Percentiles rank a stretch among this genome's conserved stretches.
These are phyloP conservation scores for Cryptocheilus praepositus DNA, from an alignment of 2,888 invertebrate species.

Conservation along the genomic window DNA sequence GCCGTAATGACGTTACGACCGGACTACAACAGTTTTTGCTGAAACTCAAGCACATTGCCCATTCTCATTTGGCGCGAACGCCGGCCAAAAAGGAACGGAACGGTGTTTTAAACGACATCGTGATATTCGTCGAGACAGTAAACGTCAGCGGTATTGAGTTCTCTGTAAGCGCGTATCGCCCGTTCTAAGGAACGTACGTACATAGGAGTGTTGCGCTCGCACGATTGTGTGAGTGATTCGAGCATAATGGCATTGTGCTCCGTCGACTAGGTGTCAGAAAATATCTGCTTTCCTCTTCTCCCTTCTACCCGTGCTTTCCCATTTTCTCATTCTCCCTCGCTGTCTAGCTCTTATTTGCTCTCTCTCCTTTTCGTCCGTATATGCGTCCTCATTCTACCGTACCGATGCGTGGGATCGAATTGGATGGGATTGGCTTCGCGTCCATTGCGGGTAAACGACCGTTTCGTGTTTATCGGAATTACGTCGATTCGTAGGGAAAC, in stretches of 20 bases:
- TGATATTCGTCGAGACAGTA: constrained; percentile 42
- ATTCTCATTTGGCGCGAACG: constrained; percentile 20
- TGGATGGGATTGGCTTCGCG: too few relatives aligned
- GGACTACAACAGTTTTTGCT: too few relatives aligned
- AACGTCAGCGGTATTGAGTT: constrained; percentile 55
- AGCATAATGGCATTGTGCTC: constrained; percentile 50
- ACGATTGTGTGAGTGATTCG: constrained; percentile 21
- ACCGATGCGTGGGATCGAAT: too few relatives aligned
- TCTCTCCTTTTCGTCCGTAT: too few relatives aligned
- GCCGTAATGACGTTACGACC: too few relatives aligned
- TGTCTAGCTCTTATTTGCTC: too few relatives aligned
- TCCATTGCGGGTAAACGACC: too few relatives aligned
- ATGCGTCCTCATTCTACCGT: too few relatives aligned
- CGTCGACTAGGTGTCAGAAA: constrained; percentile 45
- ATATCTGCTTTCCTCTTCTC: constrained; percentile 37
- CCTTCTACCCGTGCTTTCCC: constrained; percentile 15
- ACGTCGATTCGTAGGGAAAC: too few relatives aligned
- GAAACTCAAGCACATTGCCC: constrained; percentile 10
- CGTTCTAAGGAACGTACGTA: constrained; percentile 20
- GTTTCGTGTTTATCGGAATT: too few relatives aligned
- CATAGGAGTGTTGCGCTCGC: constrained; percentile 22
- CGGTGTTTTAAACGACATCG: constrained; percentile 41
- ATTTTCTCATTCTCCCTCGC: too few relatives aligned
- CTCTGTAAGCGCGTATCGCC: constrained; percentile 31
- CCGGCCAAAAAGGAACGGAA: constrained; percentile 26